Evolutionary conservation across 2,888 invertebrate genomes (phyloP), one percentile per base, ranked within the genome.

Genomic region (Chironomus tentans): DNA sequence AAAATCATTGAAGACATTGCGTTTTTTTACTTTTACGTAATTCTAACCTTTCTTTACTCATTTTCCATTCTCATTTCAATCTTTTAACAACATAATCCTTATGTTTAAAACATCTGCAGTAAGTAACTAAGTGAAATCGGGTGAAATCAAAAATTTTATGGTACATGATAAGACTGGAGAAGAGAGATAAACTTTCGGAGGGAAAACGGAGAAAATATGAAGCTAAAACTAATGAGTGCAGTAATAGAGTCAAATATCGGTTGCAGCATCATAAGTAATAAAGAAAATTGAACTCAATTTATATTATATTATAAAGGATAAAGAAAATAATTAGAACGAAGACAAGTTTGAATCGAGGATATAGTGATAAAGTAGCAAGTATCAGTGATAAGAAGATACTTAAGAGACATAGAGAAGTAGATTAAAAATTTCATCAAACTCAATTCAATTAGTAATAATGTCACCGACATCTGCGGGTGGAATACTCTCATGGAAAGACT

Each of bases 401-500:
- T 46, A 18, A 38, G 13, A 12, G 38, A 68, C 21, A 13, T 24
- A 18, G 38, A 1, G 24, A 68, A 12, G 24, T 62, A 21, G 21
- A 46, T 4, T 24, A 18, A 15, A 24, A 68, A 68, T 68, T 46
- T 68, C 68, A 68, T 38, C 68, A 70, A 70, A 50, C 15, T 13
- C 70, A 70, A 70, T 70, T 70, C 47, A 70, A 70, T 70, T 50
- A 70, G 68, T 38, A 28, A 71, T 28, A 65, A 74, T 74, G 74
- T 74, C 74, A 74, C 74, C 74, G 50, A 56, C 74, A 22, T 74
- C 74, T 24, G 74, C 74, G 18, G 74, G 69, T 12, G 38, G 69
- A 38, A 38, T 38, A 38, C 38, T 38, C 38, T 38, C 38, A 38
- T 46, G 38, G 46, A n/a, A 18, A 22, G 21, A 61, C 2, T 61